These are phyloP conservation scores for Lanistes nyassanus DNA, from an alignment of 1,140 invertebrate species.

Conservation along the genomic window DNA sequence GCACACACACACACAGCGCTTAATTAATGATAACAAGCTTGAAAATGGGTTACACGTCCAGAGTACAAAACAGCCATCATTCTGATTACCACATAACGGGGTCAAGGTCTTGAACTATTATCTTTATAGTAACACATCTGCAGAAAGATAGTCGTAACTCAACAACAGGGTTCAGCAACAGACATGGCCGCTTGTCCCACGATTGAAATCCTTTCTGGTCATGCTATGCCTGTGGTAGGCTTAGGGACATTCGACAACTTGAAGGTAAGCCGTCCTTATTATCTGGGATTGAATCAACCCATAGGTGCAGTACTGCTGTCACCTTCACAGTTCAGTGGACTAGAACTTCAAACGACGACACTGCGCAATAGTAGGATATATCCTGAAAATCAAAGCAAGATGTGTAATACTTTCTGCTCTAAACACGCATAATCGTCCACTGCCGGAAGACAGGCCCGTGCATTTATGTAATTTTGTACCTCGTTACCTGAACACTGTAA, in stretches of 20 bases:
- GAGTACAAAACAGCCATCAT: neutral
- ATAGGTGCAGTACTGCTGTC: too few species aligned
- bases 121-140: neutral
- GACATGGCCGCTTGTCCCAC: conserved; percentile 16
- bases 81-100: neutral
- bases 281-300: too few species aligned
- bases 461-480: too few species aligned
- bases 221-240: conserved; percentile 76
- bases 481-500: too few species aligned
- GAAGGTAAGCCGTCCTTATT: conserved; percentile 7
- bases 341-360: neutral
- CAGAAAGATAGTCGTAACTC: neutral
- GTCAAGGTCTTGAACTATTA: neutral
- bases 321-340: too few species aligned
- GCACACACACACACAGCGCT: neutral
- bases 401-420: neutral
- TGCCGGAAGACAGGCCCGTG: too few species aligned
- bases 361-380: neutral
- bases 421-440: too few species aligned
- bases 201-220: conserved; percentile 61
- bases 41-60: neutral
- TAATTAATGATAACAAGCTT: neutral
- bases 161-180: neutral
- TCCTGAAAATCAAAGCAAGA: neutral
- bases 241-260: conserved; percentile 73